Evolutionary conservation across 2,797 vertebrate genomes (phyloP).

Genomic region (Takifugu rubripes): DNA sequence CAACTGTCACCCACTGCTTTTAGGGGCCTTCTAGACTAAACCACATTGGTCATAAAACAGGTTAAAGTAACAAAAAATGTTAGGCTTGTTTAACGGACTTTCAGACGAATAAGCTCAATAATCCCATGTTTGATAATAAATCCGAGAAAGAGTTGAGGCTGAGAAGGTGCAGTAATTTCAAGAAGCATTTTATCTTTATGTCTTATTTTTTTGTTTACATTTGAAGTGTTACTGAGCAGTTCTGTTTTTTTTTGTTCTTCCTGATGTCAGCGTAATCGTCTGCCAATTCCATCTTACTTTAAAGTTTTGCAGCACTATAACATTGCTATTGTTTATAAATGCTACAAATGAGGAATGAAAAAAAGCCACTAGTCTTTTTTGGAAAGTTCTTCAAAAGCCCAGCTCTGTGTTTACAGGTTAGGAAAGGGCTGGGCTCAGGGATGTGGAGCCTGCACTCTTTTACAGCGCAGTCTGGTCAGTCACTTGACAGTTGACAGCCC

Average conservation of each 20-base stretch:
- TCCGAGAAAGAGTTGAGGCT: conserved; percentile 30
- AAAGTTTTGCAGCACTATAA: conserved; percentile 22
- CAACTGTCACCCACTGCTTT: conserved; percentile 73
- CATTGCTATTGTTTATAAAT: conserved; percentile 56
- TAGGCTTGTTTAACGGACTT: conserved; percentile 62
- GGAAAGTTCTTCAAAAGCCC: conserved; percentile 70
- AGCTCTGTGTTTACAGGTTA: conserved; percentile 71
- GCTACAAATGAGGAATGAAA: conserved; percentile 48
- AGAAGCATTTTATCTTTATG: conserved; percentile 11
- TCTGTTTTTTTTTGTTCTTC: not conserved
- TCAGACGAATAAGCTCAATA: conserved; percentile 61
- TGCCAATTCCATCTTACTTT: conserved; percentile 33
- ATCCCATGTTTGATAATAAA: conserved; percentile 52
- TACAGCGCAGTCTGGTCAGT: conserved; percentile 86
- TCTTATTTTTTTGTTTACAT: conserved; percentile 35
- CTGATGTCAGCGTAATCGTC: not conserved
- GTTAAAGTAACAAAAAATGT: conserved; percentile 68
- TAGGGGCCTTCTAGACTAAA: conserved; percentile 79
- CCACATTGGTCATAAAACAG: conserved; percentile 77
- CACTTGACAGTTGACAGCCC: conserved; percentile 86
- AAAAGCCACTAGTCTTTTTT: conserved; percentile 48
- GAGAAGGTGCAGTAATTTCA: conserved; percentile 6
- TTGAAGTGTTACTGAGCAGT: conserved; percentile 9
- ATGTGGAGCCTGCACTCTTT: conserved; percentile 75
- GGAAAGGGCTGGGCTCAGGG: conserved; percentile 57